These are phyloP conservation scores for Ischnus inquisitorius DNA, from an alignment of 2,888 invertebrate species.

Conservation along the genomic window DNA sequence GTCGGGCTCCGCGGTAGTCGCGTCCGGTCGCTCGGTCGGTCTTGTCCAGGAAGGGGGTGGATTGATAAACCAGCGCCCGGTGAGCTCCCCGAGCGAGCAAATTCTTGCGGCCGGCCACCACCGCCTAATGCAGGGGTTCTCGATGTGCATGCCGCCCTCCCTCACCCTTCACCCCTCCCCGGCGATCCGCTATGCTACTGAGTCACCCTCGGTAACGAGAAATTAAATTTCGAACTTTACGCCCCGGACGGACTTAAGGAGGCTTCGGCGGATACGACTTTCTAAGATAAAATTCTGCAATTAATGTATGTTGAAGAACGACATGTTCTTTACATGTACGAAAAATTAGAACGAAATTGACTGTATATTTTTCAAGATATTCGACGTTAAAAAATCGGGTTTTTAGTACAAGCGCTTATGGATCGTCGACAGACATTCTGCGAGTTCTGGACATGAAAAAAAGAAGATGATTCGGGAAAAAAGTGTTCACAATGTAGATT, in stretches of 20 bases:
- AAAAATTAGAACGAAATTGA: no score
- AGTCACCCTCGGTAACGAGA: background rate
- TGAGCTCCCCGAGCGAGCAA: constrained; percentile 77
- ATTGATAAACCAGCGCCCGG: constrained; percentile 82
- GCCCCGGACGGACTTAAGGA: background rate
- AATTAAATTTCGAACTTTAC: background rate
- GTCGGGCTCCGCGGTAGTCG: constrained; percentile 60
- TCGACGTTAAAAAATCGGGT: no score
- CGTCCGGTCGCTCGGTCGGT: constrained; percentile 74
- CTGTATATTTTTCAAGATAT: no score
- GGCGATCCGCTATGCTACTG: background rate
- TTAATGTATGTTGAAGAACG: no score
- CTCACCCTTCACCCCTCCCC: background rate
- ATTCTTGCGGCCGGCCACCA: constrained; percentile 82
- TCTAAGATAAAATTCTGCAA: no score
- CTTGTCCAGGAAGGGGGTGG: constrained; percentile 77
- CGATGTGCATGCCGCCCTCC: constrained; percentile 24
- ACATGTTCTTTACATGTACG: no score
- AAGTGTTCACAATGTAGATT: no score
- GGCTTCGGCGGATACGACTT: no score
- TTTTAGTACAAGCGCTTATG: no score
- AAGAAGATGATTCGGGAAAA: no score
- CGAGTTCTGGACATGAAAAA: no score
- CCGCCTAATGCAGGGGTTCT: constrained; percentile 64
- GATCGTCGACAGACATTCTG: no score